phyloP scores from a whole-genome alignment of 2,797 vertebrate genomes.

The Myiotriccus ornatus region DNA sequence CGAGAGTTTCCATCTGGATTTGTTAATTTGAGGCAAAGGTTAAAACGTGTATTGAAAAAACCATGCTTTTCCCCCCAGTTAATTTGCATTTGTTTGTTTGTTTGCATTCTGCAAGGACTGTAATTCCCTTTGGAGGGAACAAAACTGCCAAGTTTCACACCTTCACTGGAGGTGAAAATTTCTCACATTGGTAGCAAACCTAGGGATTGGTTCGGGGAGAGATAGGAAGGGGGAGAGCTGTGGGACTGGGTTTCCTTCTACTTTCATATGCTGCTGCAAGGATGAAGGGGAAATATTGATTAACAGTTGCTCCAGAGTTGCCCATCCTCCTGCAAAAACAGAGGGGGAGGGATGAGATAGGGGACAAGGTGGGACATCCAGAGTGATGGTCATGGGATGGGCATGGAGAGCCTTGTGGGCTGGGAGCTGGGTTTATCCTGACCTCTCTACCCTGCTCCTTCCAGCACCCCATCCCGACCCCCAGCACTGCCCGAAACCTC shows the following conservation, averaged over 20 bases:
- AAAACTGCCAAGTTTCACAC: slow-evolving; percentile 80
- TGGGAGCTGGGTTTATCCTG: not conserved
- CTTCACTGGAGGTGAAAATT: slow-evolving; percentile 79
- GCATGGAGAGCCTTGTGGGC: accelerated
- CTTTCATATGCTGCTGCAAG: slow-evolving; percentile 9
- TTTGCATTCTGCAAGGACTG: slow-evolving; percentile 64
- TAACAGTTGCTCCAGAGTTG: not conserved
- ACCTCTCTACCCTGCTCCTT: not conserved
- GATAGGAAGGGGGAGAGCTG: not conserved
- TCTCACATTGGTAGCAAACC: slow-evolving; percentile 71
- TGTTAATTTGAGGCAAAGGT: slow-evolving; percentile 50
- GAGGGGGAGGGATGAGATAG: not conserved
- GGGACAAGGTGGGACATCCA: not conserved
- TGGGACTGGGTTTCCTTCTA: not conserved
- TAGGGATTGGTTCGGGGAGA: not conserved
- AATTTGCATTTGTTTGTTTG: slow-evolving; percentile 65
- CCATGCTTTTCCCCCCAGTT: not conserved
- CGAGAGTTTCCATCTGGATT: slow-evolving; percentile 38
- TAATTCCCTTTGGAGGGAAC: slow-evolving; percentile 70
- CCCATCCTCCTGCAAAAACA: not conserved
- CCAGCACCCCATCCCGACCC: accelerated
- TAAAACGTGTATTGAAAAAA: not conserved
- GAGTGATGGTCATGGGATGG: accelerated
- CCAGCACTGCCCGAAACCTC: not conserved
- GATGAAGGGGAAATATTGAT: not conserved